Evolutionary conservation across 2,797 vertebrate genomes (phyloP).

Genomic region (Falco novaeseelandiae): DNA sequence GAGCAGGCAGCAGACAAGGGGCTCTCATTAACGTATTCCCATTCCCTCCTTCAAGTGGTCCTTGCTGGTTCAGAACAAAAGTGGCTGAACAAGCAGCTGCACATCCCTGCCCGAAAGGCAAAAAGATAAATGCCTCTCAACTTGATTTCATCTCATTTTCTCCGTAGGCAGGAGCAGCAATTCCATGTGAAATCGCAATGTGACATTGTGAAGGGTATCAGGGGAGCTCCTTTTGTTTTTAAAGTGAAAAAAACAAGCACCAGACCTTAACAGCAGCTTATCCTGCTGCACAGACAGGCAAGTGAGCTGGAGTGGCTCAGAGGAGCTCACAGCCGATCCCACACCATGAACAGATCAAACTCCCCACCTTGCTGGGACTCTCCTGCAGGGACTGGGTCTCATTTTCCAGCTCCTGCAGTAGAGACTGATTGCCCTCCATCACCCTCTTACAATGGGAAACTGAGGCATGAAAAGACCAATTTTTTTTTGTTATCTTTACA

Average conservation of each 20-base stretch:
- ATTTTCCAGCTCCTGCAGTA: neutral
- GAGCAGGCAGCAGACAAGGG: neutral
- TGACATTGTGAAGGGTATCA: neutral
- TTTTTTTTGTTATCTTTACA: neutral
- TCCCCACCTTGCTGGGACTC: neutral
- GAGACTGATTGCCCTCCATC: neutral
- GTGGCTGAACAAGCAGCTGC: neutral
- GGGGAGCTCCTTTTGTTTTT: neutral
- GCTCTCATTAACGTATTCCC: neutral
- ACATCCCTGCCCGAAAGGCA: neutral
- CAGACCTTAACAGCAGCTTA: neutral
- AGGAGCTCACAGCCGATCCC: neutral
- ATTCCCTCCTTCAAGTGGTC: neutral
- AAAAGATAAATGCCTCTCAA: neutral
- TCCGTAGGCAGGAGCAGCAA: neutral
- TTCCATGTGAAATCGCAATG: neutral
- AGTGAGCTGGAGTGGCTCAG: accelerated
- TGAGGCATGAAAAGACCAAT: neutral
- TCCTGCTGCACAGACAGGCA: neutral
- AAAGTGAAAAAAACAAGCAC: neutral
- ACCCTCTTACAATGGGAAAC: neutral
- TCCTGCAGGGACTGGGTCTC: neutral
- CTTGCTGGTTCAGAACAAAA: neutral
- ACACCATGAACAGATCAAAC: accelerated
- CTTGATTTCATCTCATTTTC: neutral